Evolutionary conservation across 2,888 invertebrate genomes (phyloP).

Genomic region (Ectemnius cavifrons): DNA sequence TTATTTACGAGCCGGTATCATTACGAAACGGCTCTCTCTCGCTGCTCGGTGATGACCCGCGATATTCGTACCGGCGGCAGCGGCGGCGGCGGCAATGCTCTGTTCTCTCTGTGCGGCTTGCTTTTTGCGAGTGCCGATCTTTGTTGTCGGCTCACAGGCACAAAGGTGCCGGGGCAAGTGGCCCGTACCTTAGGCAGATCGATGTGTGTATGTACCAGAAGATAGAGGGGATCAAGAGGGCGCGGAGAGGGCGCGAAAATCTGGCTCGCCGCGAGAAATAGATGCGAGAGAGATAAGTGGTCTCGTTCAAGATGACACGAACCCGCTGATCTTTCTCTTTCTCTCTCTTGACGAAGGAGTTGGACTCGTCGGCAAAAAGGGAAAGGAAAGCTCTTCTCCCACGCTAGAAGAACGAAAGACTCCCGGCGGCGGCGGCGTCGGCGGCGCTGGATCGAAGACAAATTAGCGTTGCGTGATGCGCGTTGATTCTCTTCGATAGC

Average conservation of each 20-base stretch:
- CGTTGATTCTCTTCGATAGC: conserved; percentile 76
- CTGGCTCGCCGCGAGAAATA: too few species aligned
- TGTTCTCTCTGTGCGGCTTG: background rate
- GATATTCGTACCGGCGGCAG: conserved; percentile 54
- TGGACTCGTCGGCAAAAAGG: conserved; percentile 1
- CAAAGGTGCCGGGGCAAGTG: conserved; percentile 1
- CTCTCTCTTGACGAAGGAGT: conserved; percentile 4
- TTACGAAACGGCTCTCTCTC: conserved; percentile 58
- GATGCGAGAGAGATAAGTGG: too few species aligned
- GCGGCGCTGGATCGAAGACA: conserved; percentile 71
- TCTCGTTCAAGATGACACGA: background rate
- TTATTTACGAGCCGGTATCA: conserved; percentile 76
- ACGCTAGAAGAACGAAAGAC: conserved; percentile 56
- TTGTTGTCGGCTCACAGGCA: conserved; percentile 18
- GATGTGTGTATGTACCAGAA: background rate
- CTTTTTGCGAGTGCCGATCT: conserved; percentile 19
- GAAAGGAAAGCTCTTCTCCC: conserved; percentile 66
- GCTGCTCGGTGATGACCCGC: conserved; percentile 69
- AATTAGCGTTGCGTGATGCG: conserved; percentile 78
- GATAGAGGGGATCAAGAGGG: conserved; percentile 13
- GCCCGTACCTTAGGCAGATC: background rate
- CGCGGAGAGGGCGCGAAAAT: background rate
- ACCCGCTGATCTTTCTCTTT: too few species aligned
- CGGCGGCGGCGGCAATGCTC: background rate
- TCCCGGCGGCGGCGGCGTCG: background rate